Base-by-base conservation (phyloP, 2,797 vertebrate species). In the Chrosomus eos region DNA sequence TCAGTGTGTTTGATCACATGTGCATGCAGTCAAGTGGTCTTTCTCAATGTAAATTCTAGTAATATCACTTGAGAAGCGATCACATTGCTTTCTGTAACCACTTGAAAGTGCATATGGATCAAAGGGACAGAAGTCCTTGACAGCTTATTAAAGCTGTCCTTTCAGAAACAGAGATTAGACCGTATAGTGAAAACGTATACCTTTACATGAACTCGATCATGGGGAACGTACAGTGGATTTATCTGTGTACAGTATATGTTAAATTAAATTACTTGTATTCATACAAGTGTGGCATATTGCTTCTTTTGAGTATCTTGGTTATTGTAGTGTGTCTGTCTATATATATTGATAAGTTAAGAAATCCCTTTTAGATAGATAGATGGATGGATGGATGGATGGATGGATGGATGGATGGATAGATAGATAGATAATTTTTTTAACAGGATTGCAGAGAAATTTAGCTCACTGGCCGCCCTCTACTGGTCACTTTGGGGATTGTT, bases 101-200 rank as follows among this genome's bases (percentile, higher is more conserved):
- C 73, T 68, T 76, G 10, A 88, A 87, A 86, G 82, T 85, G 82
- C 86, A 81, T 68, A 60, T 71, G 75, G 66, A 74, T 70, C 67
- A 72, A 48, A 58, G 58, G 28, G 48, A 23, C 74, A 81, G 14
- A 80, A 40, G 60, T 51, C 21, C 16, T 75, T 21, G 23, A 64
- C 28, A 48, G 26, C 36, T 86, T 28, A 31, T 36, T 18, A 66
- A n/a, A 72, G 19, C 31, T 40, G 23, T 82, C 70, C 21, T 48
- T 36, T 60, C 16, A 40, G 36, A 64, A 74, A 64, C 7, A 19
- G 21, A 38, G 40, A 33, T 13, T 21, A 53, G 21, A 81, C 36
- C 60, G 23, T 31, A 62, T 33, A 55, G 43, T 80, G 36, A 76
- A 78, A 68, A 78, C 71, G 2, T 16, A 31, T 9, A 73, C 7